Evolutionary conservation across 1,140 invertebrate genomes (phyloP), one percentile per base, ranked within the genome.

Genomic region (Drosophila prosaltans): DNA sequence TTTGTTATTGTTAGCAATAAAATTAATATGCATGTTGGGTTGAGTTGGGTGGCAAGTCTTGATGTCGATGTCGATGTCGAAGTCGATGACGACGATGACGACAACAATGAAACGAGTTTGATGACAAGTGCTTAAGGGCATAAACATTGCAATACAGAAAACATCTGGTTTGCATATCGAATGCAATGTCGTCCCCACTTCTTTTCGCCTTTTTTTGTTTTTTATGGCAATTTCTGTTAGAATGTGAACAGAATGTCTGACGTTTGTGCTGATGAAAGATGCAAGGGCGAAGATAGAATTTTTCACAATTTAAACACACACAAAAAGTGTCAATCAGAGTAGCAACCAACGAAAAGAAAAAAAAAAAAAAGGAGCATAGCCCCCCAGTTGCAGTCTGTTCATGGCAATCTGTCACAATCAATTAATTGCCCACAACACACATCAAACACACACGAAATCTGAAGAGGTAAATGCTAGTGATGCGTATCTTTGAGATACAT

Each of bases 241-340:
- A 72, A 62, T 60, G 67, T 77, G 74, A 77, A 74, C 63, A 66
- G 67, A 78, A 78, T 71, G 75, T 71, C 65, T 69, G 21, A 39
- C 32, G 16, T 16, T 10, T 21, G 57, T 39, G 9, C 30, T 32
- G 11, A 32, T 57, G 54, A 32, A 28, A 57, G 54, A 28, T 30
- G 28, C 54, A 57, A 45, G 45, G 69, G 39, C 39, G 26, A 43
- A 51, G 41, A 65, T 26, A 71, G 65, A 58, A 66, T 76, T 78
- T 73, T 79, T 80, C 83, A 80, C 83, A 86, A 86, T 86, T 86
- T 86, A 88, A 86, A 82, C 83, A 86, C 83, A 86, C 79, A 77
- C 32, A 36, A 36, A 82, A 80, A 86, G 76, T 86, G 82, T 82
- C 82, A 88, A 81, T 81, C 71, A 71, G 70, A 51, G 61, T 55